phyloP scores from a whole-genome alignment of 2,888 invertebrate genomes.

The Ennomos erosarius region DNA sequence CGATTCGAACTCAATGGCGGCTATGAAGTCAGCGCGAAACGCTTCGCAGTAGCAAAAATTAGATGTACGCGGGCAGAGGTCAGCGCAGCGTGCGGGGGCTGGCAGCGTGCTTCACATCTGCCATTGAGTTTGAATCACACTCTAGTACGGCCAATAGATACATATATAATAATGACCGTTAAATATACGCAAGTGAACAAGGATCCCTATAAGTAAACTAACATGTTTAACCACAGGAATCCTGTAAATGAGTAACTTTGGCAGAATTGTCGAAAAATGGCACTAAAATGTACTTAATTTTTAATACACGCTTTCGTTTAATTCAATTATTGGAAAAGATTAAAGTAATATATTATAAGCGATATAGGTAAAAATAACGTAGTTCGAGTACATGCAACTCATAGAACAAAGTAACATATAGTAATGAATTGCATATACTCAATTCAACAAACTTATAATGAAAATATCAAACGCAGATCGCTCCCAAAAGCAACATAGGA shows the following conservation, averaged over 20 bases:
- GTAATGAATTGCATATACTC: constrained; percentile 46
- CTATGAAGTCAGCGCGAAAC: no score
- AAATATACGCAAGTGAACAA: not conserved
- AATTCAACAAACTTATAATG: constrained; percentile 25
- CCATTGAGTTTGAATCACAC: no score
- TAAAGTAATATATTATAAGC: constrained; percentile 6
- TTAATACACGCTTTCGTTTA: constrained; percentile 17
- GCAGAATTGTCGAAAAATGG: constrained; percentile 65
- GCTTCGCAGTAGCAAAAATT: no score
- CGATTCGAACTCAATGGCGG: no score
- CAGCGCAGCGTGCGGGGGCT: no score
- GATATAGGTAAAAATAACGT: constrained; percentile 20
- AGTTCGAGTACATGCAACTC: constrained; percentile 35
- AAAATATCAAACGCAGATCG: constrained; percentile 52
- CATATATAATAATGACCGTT: constrained; percentile 4
- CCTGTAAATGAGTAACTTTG: constrained; percentile 39
- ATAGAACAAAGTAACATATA: constrained; percentile 24
- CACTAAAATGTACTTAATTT: constrained; percentile 70
- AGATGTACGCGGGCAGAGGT: no score
- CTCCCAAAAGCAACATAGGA: constrained; percentile 58
- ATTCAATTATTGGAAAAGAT: constrained; percentile 21
- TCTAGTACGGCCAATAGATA: no score
- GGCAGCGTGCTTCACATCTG: no score
- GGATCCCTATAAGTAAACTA: constrained; percentile 13
- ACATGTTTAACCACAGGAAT: constrained; percentile 14